Conservation (phyloP, 2,888 invertebrate genomes). For the Calameuta filiformis region DNA sequence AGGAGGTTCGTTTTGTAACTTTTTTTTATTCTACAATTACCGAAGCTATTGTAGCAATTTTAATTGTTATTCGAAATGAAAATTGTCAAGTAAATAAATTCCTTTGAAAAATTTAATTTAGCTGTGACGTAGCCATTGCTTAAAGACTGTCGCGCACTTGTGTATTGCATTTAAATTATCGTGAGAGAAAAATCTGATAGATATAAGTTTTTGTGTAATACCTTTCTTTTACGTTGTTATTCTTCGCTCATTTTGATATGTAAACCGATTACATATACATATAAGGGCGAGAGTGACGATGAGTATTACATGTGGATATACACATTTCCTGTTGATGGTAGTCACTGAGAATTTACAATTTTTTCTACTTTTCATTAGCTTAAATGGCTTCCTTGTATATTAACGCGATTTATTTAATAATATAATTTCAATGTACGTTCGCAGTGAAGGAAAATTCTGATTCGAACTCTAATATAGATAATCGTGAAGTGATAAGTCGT, state of each 20-base stretch:
- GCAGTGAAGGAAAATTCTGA: neutral
- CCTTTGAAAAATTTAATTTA: neutral
- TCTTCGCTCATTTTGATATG: neutral
- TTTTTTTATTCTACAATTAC: neutral
- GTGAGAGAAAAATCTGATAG: neutral
- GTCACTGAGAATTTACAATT: neutral
- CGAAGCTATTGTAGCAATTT: neutral
- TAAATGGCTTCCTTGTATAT: neutral
- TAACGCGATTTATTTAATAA: neutral
- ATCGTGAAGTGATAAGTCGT: neutral
- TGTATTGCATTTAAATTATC: neutral
- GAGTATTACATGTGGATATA: neutral
- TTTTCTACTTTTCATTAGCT: neutral
- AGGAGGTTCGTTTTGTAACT: neutral
- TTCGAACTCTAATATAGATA: neutral
- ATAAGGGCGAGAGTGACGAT: neutral
- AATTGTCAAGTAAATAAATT: neutral
- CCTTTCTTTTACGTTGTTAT: neutral
- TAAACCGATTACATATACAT: neutral
- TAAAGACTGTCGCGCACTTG: neutral
- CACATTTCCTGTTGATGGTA: neutral
- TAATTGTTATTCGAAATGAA: neutral
- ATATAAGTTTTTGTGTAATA: neutral
- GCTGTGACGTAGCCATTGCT: neutral
- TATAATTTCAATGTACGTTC: neutral